These are phyloP conservation scores for Artemisiospiza belli DNA, from an alignment of 2,113 vertebrate species.

Conservation along the genomic window DNA sequence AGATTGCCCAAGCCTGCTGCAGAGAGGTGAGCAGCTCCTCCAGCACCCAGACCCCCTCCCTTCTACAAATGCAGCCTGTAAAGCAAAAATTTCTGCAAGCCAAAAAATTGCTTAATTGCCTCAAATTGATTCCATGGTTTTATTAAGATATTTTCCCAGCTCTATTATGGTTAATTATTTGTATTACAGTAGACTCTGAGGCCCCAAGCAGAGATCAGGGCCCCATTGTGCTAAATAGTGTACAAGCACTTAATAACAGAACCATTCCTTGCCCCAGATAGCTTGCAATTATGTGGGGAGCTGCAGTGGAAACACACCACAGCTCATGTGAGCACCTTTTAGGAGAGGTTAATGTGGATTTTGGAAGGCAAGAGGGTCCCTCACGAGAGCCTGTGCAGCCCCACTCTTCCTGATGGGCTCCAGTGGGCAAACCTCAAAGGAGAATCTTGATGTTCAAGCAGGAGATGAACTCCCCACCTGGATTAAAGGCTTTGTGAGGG, in stretches of 20 bases:
- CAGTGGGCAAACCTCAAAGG: fast-evolving
- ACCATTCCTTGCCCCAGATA: conserved; percentile 45
- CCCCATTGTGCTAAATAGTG: conserved; percentile 34
- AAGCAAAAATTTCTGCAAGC: conserved; percentile 53
- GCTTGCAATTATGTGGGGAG: neutral
- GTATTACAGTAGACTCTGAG: conserved; percentile 53
- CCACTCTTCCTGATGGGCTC: neutral
- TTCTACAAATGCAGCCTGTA: neutral
- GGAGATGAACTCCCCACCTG: neutral
- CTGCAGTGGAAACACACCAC: neutral
- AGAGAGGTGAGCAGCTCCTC: neutral
- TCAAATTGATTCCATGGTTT: conserved; percentile 63
- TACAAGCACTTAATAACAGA: conserved; percentile 38
- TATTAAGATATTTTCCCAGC: conserved; percentile 63
- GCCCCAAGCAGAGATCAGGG: conserved; percentile 62
- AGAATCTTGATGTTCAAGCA: neutral
- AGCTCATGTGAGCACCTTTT: neutral
- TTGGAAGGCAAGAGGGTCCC: neutral
- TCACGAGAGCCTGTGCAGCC: neutral
- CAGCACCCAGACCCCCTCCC: neutral
- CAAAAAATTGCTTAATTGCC: conserved; percentile 55
- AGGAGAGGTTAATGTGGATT: neutral
- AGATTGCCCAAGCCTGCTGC: neutral
- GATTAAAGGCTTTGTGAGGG: neutral
- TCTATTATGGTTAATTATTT: conserved; percentile 68